Base-by-base conservation (phyloP, 1,140 invertebrate species). In the Agrypnia vestita region DNA sequence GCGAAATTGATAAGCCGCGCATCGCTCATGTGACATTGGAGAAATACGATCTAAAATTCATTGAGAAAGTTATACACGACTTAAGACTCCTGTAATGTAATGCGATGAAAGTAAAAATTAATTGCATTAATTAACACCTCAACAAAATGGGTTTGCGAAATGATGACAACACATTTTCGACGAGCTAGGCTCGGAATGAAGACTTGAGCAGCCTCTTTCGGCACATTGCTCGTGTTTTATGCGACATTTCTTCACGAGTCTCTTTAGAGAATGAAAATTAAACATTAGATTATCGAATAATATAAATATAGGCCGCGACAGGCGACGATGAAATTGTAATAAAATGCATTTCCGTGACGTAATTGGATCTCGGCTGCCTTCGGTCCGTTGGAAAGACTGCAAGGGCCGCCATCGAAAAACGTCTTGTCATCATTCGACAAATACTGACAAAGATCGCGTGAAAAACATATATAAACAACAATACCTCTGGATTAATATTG, bases 261-360 rank as follows among this genome's bases (percentile, higher is more conserved):
- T 35, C 13, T 3, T n/a, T 35, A 1, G 7, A 53, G 12, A 53
- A 74, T n/a, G 53, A 51, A 13, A 53, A 12, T 35, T 12, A 17
- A n/a, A 51, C 46, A 12, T 64, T 35, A 46, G 17, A 55, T 55
- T 76, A 62, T 49, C 10, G 61, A 67, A 43, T 62, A 46, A 13
- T 35, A 35, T 21, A 69, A 61, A 53, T 62, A 62, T 62, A 47
- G 59, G 8, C 11, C 15, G 15, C 19, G 10, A 43, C 8, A 62
- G 35, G n/a, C 35, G 55, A 43, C 47, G 51, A n/a, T 44, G 4
- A 74, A 74, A 74, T 55, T 44, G 15, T 56, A 56, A 64, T 62
- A 46, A 78, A 79, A 56, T 79, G 77, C 77, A 79, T 73, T 69
- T 79, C 43, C 77, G 56, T 79, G 77, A 79, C 77, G 77, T 79